Evolutionary conservation across 1,140 invertebrate species (phyloP).

Genomic region (Orchesella cincta): DNA sequence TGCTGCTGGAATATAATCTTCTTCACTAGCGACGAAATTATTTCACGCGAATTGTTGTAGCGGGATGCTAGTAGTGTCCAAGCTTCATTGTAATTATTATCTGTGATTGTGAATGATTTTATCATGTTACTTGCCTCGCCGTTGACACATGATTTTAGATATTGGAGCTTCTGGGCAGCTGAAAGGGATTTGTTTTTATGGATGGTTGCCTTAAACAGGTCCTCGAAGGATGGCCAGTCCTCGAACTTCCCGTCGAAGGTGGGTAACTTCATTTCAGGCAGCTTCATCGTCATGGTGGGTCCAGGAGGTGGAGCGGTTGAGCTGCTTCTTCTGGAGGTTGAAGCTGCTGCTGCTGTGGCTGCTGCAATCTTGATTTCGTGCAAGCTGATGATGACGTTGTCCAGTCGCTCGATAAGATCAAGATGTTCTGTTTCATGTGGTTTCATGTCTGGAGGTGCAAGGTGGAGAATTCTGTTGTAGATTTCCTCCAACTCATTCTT

Average conservation of each 20-base stretch:
- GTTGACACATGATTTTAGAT: constrained; percentile 28
- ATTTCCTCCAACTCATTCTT: too few species aligned
- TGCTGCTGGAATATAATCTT: neutral
- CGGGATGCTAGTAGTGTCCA: constrained; percentile 9
- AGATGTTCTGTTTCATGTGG: too few species aligned
- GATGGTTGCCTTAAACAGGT: constrained; percentile 30
- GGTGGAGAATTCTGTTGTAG: too few species aligned
- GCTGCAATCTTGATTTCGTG: too few species aligned
- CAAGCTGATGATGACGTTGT: too few species aligned
- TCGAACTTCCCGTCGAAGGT: constrained; percentile 23
- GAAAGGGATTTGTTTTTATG: neutral
- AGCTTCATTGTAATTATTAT: constrained; percentile 21
- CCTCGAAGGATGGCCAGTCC: constrained; percentile 37
- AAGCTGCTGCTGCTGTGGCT: too few species aligned
- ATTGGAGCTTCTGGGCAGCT: constrained; percentile 15
- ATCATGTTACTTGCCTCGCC: constrained; percentile 30
- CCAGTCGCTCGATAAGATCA: too few species aligned
- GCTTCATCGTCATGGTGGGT: too few species aligned
- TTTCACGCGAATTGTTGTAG: constrained; percentile 22
- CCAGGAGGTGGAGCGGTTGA: too few species aligned
- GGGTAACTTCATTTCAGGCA: constrained; percentile 32
- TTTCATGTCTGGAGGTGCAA: too few species aligned
- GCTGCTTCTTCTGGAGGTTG: too few species aligned
- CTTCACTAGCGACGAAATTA: neutral
- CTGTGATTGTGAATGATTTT: constrained; percentile 17